Percentiles rank a stretch among this genome's conserved stretches.
Conservation (phyloP, 1,140 invertebrate genomes). For the Meloidogyne hapla region DNA sequence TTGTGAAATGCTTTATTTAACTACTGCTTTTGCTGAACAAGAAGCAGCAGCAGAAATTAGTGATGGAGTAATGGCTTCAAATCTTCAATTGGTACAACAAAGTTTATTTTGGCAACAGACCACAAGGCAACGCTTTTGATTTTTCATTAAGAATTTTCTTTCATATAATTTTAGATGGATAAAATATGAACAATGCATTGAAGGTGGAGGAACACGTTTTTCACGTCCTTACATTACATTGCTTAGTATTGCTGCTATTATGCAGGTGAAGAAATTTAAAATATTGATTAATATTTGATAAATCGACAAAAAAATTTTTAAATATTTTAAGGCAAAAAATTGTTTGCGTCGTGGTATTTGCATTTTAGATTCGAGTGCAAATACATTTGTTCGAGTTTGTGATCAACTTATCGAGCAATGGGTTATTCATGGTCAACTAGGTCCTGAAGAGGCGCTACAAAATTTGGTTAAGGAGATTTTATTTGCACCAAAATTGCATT, state of each 20-base stretch:
- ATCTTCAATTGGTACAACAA: constrained; percentile 26
- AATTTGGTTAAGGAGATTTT: constrained; percentile 50
- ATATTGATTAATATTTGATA: no score
- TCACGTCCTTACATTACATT: constrained; percentile 50
- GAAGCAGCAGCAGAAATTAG: background rate
- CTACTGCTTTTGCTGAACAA: constrained; percentile 29
- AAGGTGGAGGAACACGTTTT: constrained; percentile 44
- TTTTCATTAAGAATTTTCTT: no score
- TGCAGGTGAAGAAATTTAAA: constrained; percentile 34
- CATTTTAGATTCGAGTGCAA: constrained; percentile 34
- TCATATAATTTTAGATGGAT: constrained; percentile 39
- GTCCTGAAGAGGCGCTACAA: constrained; percentile 22
- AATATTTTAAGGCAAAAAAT: constrained; percentile 35
- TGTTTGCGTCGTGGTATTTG: constrained; percentile 44
- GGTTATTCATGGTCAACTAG: constrained; percentile 32
- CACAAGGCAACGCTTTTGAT: constrained; percentile 11
- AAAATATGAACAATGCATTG: constrained; percentile 51
- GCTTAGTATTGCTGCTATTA: constrained; percentile 39
- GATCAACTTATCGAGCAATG: constrained; percentile 45
- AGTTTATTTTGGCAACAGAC: constrained; percentile 39
- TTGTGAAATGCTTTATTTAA: constrained; percentile 54
- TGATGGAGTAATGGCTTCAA: background rate
- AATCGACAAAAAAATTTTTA: constrained; percentile 22
- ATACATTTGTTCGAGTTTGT: constrained; percentile 39
- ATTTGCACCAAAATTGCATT: constrained; percentile 50